Evolutionary conservation across 2,113 vertebrate genomes (phyloP), one percentile per base, ranked within the genome.

Genomic region (Aleadryas rufinucha): DNA sequence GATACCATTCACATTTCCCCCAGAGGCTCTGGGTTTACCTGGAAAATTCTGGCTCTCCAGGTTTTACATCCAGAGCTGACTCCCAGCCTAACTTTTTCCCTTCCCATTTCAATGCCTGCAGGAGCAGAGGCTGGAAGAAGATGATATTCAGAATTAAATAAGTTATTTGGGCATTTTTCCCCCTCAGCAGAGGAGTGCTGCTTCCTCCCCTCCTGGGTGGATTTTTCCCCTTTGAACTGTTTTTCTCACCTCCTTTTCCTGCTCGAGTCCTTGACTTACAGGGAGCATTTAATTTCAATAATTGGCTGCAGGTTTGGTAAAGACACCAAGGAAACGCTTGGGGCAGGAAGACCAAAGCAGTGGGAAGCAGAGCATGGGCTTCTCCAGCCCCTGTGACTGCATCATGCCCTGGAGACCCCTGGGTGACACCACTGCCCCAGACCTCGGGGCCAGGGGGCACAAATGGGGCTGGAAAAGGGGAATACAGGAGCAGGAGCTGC

Each of bases 251-350:
- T 83, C 41, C 28, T 71, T 85, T 87, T 69, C 59, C 35, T 54
- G 4, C n/a, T 52, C 0, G 4, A 70, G 56, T 16, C 42, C 28
- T 76, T 3, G 0, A 28, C 41, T 93, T 44, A 13, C 1, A 3
- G 10, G 39, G 24, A 31, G 3, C 9, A 65, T 86, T 89, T 75
- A 4, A 12, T 71, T 90, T 77, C 24, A 77, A 20, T 42, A 57
- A 14, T 82, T 91, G 24, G 4, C 53, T 85, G n/a, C n/a, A 52
- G 76, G 18, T 66, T 89, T 81, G 72, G 3, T 54, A 39, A 80
- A 39, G 69, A 91, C 24, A 52, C 15, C 26, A 16, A 72, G 35
- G 45, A 84, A 90, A 37, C 1, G 4, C n/a, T 59, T 45, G 56
- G 26, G 10, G 13, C 31, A 56, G 65, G 50, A 39, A 5, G 21